Evolutionary conservation across 2,888 invertebrate species (phyloP), one percentile per base, ranked within the genome.

Genomic region (Beris chalybata): DNA sequence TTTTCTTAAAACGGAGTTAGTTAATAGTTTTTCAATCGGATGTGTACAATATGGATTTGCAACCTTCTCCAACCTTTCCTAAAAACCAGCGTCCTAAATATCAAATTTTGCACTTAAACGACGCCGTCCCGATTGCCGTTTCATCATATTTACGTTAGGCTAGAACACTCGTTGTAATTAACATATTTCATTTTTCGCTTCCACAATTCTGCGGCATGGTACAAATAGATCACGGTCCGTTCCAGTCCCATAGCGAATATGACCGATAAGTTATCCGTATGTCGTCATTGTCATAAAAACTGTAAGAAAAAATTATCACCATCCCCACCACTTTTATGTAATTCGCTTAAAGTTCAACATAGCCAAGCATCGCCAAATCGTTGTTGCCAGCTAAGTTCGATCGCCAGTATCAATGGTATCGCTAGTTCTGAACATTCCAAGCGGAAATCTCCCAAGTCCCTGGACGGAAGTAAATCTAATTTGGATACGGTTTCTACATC

Each of bases 201-300:
- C 9, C 38, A 9, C 9, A 38, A 5, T 38, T 38, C 38, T 38
- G 38, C 22, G 38, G 9, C 38, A 38, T 38, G 38, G 7, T 9
- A 22, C 22, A 22, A n/a, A 70, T 81, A 90, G 90, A 89, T 90
- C 71, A 90, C 90, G 57, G 90, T 91, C 66, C 85, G 89, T 74
- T 90, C 90, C 59, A 89, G 89, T 79, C 89, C 89, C 68, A 85
- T 88, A 67, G 86, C 87, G 63, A 75, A 75, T 71, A 75, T 79
- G 70, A 87, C 88, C 69, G 90, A 90, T 79, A 86, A 87, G 66
- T 84, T 90, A 74, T 85, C 89, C 64, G 88, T 91, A 65, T 91
- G 91, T 80, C 86, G 88, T 71, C 88, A 90, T 79, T 91, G 91
- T 80, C 91, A 90, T 76, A 89, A 88, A 81, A 89, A 89, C 75